Conservation (phyloP, 2,888 invertebrate genomes). For the Drosophila fungiperda region DNA sequence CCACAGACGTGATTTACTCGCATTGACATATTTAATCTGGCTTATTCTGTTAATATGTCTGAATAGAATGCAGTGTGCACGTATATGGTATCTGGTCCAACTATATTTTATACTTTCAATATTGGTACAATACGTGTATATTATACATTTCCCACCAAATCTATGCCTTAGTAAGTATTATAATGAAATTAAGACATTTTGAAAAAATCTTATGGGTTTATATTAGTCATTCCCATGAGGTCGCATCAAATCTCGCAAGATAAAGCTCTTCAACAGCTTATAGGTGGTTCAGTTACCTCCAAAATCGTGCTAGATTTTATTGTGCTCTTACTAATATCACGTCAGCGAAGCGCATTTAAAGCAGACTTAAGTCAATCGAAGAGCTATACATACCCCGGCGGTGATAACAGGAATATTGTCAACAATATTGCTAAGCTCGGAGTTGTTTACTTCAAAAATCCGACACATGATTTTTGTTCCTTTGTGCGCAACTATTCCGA, state of each 20-base stretch:
- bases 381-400: slow-evolving; percentile 87
- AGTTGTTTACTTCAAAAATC: slow-evolving; percentile 88
- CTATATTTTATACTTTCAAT: slow-evolving; percentile 91
- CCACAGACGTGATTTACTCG: slow-evolving; percentile 94
- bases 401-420: slow-evolving; percentile 90
- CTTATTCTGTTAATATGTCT: slow-evolving; percentile 90
- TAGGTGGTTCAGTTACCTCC: slow-evolving; percentile 90
- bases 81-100: slow-evolving; percentile 94
- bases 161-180: slow-evolving; percentile 90
- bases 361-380: slow-evolving; percentile 88
- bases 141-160: slow-evolving; percentile 94
- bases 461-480: slow-evolving; percentile 95
- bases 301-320: slow-evolving; percentile 96
- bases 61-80: slow-evolving; percentile 88
- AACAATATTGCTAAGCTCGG: slow-evolving; percentile 89
- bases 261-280: slow-evolving; percentile 90
- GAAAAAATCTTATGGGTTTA: neutral
- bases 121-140: slow-evolving; percentile 94
- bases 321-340: slow-evolving; percentile 93
- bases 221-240: neutral
- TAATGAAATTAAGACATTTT: too few species aligned
- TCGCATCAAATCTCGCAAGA: neutral
- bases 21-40: slow-evolving; percentile 94
- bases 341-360: slow-evolving; percentile 93
- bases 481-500: slow-evolving; percentile 93